phyloP scores from a whole-genome alignment of 2,888 invertebrate genomes.

The Drosophila putrida region DNA sequence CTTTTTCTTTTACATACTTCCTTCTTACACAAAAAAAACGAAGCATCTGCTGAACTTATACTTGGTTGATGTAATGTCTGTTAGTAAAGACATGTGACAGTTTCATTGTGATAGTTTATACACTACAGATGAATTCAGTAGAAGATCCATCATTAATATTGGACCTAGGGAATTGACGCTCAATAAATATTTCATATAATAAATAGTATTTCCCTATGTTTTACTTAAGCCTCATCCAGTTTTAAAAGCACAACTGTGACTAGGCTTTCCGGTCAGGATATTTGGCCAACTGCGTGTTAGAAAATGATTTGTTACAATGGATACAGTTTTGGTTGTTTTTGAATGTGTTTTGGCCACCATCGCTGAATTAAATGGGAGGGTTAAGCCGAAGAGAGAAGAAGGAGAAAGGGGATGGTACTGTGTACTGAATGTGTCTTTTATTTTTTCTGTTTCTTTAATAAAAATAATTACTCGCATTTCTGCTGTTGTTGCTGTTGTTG shows the following conservation, averaged over 20 bases:
- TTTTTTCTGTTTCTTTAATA: conserved; percentile 60
- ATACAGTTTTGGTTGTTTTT: conserved; percentile 5
- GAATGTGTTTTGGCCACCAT: not conserved
- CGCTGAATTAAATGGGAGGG: not conserved
- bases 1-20: not conserved
- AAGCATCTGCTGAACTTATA: not conserved
- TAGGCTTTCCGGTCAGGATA: not conserved
- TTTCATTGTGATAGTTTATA: not conserved
- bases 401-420: not conserved
- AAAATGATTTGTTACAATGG: conserved; percentile 19
- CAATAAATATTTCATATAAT: no score
- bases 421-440: conserved; percentile 7
- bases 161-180: not conserved
- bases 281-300: conserved; percentile 4
- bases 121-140: not conserved
- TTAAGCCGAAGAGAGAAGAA: no score
- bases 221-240: no score
- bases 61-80: not conserved
- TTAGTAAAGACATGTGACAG: not conserved
- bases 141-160: conserved; percentile 9
- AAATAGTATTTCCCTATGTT: no score
- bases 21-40: not conserved
- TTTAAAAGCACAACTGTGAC: not conserved
- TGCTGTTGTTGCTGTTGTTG: conserved; percentile 26
- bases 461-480: conserved; percentile 73